Percentiles rank a stretch among this genome's conserved stretches.
These are phyloP conservation scores for Kryptopterus vitreolus DNA, from an alignment of 2,797 vertebrate species.

Conservation along the genomic window DNA sequence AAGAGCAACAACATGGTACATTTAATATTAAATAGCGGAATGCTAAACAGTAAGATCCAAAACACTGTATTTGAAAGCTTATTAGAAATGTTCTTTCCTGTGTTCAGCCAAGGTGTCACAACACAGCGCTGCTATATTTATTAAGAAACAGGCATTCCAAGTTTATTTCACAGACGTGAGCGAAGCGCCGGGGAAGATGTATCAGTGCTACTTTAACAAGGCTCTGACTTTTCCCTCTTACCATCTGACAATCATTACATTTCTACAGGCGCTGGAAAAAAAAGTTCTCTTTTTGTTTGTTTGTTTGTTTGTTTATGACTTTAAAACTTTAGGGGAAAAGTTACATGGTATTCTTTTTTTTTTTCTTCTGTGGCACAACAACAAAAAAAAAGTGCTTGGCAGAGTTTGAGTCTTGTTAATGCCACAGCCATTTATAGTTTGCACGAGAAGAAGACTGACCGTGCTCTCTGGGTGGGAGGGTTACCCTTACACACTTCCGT, in stretches of 20 bases:
- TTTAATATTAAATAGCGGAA: background rate
- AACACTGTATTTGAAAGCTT: background rate
- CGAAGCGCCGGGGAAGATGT: slow-evolving; percentile 1
- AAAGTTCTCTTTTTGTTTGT: slow-evolving; percentile 2
- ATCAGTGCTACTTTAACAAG: slow-evolving; percentile 9
- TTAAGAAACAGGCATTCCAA: background rate
- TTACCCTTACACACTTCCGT: background rate
- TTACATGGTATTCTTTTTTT: background rate
- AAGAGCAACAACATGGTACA: background rate
- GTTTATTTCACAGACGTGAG: slow-evolving; percentile 1
- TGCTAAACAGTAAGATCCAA: background rate
- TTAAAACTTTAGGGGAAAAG: background rate
- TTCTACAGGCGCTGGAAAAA: background rate
- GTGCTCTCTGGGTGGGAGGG: background rate
- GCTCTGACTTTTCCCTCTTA: slow-evolving; percentile 5
- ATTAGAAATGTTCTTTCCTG: background rate
- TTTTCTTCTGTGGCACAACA: background rate
- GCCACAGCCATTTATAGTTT: background rate
- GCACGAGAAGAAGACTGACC: background rate
- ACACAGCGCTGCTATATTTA: slow-evolving; percentile 7
- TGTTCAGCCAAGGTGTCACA: slow-evolving; percentile 1
- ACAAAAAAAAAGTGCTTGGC: slow-evolving; percentile 3
- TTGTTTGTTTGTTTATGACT: background rate
- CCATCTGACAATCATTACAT: slow-evolving; percentile 15
- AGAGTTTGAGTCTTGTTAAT: slow-evolving; percentile 4